Base-by-base conservation (phyloP, 2,797 vertebrate species). In the Manis pentadactyla region DNA sequence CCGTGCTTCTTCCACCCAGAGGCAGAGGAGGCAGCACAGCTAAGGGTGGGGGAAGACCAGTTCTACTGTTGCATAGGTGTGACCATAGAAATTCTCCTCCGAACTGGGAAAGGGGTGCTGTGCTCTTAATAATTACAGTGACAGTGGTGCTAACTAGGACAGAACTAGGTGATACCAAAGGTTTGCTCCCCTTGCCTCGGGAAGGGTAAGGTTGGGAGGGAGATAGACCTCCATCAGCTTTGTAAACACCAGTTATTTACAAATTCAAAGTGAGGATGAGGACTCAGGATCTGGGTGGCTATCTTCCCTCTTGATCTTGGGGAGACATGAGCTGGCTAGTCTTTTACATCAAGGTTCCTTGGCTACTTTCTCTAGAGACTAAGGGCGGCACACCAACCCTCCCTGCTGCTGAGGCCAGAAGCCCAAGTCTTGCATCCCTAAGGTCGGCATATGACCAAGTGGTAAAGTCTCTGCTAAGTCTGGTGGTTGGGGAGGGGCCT, bases 361-460 rank as follows among this genome's bases (percentile, higher is more conserved):
- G 59, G 12, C 37, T 49, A 25, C 77, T 34, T 51, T 74, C 61
- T 55, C 61, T 51, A 59, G 64, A n/a, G 31, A 88, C 31, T 55
- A 23, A 46, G 23, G 39, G 46, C 11, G 46, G 10, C 8, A 39
- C 5, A 4, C 37, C 29, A 34, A n/a, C 8, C 19, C 53, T 5
- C n/a, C 78, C 39, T 83, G 42, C 37, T 61, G 51, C n/a, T 1
- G 39, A 74, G 37, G 66, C 63, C 12, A 64, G 57, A 92, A 75
- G 64, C 64, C 68, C 53, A 64, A 55, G 73, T 51, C 27, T 64
- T 2, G 31, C 57, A 42, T 49, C 34, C 27, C 57, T n/a, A 0
- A 6, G 59, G 23, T 17, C 0, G 29, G 75, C 49, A 42, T 17
- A 21, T 0, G 19, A 42, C n/a, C 74, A 11, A 4, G n/a, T 2